Evolutionary conservation across 2,797 vertebrate genomes (phyloP), one percentile per base, ranked within the genome.

Genomic region (Kryptopterus vitreolus): DNA sequence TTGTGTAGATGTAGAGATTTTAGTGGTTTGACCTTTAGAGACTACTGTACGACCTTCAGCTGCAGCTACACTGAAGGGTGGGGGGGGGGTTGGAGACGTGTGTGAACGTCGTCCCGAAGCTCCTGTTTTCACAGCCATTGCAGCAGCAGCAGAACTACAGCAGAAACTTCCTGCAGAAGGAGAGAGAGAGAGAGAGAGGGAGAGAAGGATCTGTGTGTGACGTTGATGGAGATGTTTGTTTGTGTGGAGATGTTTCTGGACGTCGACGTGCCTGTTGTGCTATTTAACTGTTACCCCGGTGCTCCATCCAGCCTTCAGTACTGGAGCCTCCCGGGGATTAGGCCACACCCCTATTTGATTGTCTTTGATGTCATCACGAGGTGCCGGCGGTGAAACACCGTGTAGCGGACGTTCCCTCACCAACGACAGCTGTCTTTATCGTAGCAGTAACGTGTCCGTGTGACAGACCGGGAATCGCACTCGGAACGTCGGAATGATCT

Each of bases 21-120:
- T 86, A 52, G 57, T 68, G 70, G 77, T 43, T 73, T 73, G 38
- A 70, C 48, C 24, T 22, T 76, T 78, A 83, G 75, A 84, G 89
- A 89, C 88, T 89, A 87, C 83, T 85, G 53, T 75, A 87, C 86
- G 88, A 87, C 84, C 63, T 90, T 92, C 90, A 93, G 89, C 84
- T 12, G 88, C 79, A 90, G 82, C 3, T n/a, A 15, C 29, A 88
- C 88, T 91, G 89, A 88, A 91, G 83, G 79, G 86, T 89, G 85
- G 89, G 78, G 58, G 86, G 89, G 65, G 63, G 55, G 72, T 79
- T 79, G 81, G 77, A 83, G 79, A 83, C 22, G 31, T 52, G 31
- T 52, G 76, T 46, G 38, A 78, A 35, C 75, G 76, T 81, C 66
- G 18, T 11, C 26, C 20, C 8, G 9, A 43, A 18, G 12, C 26